Base-by-base conservation (phyloP, 2,888 invertebrate genomes). In the Cepaea hortensis region DNA sequence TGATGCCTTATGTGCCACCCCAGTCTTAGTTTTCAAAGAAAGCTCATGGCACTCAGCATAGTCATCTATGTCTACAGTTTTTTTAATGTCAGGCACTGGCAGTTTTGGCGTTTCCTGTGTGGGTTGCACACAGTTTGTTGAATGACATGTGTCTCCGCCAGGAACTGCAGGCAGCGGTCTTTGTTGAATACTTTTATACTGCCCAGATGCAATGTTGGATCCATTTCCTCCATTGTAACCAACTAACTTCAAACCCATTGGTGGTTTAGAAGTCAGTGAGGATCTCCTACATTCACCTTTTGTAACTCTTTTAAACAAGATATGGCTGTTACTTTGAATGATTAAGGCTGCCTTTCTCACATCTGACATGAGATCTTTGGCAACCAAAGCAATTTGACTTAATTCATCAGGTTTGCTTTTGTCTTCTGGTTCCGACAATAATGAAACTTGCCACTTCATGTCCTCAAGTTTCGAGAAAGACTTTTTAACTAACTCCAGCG, bases 311-410 rank as follows among this genome's bases (percentile, higher is more conserved):
- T 91, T 91, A 89, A 94, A 94, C 48, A 94, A 88, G 46, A 93
- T 90, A 20, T 92, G 89, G 46, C 94, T 93, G 88, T 95, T 95
- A 77, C 93, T 94, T 92, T 96, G 98, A 92, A 98, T 98, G 93
- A 98, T 97, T 20, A 98, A 97, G 35, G 98, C 97, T 23, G 97
- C 97, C 94, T 97, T 97, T 90, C 97, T 96, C 72, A 98, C 97
- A 95, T 98, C 98, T 94, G 97, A 97, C 0, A 97, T 97, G 61
- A 98, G 96, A 13, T 97, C 97, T 93, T 97, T 96, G 23, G 98
- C 97, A 93, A 97, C 97, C 15, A 97, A 97, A 89, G 98, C 96
- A 88, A 99, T 95, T 94, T 97, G 97, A 94, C 98, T 98, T 73
- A 98, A 95, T 70, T 97, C 97, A 94, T 98, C 98, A 35, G 97